These are phyloP conservation scores for Drosophila kanekoi DNA, from an alignment of 2,888 invertebrate genomes.

Conservation along the genomic window DNA sequence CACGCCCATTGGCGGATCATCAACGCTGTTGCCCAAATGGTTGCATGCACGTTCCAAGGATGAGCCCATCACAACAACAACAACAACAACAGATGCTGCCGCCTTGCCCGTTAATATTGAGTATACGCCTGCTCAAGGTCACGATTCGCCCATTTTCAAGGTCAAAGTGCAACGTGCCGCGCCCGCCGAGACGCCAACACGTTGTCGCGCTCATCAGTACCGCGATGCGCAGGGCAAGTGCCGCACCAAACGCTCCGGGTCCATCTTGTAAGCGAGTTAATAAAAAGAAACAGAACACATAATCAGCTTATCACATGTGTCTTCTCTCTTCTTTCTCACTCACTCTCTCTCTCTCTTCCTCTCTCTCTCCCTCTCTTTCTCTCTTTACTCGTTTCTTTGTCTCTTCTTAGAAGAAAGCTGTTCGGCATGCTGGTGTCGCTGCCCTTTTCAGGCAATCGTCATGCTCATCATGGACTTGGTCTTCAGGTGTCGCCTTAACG, in stretches of 20 bases:
- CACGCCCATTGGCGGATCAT: conserved; percentile 44
- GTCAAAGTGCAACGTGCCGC: conserved; percentile 71
- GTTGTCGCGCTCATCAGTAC: conserved; percentile 74
- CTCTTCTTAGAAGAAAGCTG: conserved; percentile 67
- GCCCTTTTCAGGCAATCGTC: conserved; percentile 66
- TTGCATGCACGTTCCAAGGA: conserved; percentile 63
- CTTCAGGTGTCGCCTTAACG: conserved; percentile 50
- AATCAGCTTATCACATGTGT: conserved; percentile 59
- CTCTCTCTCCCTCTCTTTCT: conserved; percentile 2
- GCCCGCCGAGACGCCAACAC: conserved; percentile 32
- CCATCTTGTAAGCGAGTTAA: conserved; percentile 75
- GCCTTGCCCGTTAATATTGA: conserved; percentile 42
- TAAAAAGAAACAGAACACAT: conserved; percentile 29
- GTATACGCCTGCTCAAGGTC: conserved; percentile 64
- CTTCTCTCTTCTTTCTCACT: conserved; percentile 13
- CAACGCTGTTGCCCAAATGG: conserved; percentile 43
- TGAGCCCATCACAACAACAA: conserved; percentile 51
- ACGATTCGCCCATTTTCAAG: conserved; percentile 74
- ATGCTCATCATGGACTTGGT: conserved; percentile 44
- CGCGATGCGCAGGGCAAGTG: conserved; percentile 77
- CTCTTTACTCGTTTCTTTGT: conserved; percentile 14
- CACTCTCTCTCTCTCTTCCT: background rate
- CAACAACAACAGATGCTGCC: conserved; percentile 24
- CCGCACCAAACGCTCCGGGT: conserved; percentile 68
- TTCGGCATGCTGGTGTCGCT: conserved; percentile 77